Conservation (phyloP, 2,888 invertebrate species). For the Chrysodeixis includens region DNA sequence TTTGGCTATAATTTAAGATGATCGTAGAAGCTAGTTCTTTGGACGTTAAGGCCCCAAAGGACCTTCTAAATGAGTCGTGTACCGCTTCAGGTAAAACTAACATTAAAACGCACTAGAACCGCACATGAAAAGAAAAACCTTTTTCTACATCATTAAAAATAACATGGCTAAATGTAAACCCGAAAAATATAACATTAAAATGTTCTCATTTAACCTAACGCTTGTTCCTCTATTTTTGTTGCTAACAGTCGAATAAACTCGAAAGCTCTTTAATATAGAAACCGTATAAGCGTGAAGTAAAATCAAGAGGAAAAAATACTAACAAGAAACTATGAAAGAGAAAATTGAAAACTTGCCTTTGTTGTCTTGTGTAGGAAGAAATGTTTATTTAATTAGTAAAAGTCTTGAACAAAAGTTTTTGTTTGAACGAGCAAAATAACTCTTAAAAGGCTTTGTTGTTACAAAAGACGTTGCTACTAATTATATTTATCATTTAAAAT, state of each 20-base stretch:
- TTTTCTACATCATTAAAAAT: slow-evolving; percentile 33
- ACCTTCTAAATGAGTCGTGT: background rate
- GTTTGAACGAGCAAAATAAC: background rate
- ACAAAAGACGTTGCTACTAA: background rate
- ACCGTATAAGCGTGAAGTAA: background rate
- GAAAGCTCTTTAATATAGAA: no score
- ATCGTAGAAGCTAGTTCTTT: no score
- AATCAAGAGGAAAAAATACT: background rate
- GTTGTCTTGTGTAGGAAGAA: background rate
- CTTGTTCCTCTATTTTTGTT: background rate
- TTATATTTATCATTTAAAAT: background rate
- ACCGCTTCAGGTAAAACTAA: background rate
- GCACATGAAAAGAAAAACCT: slow-evolving; percentile 6
- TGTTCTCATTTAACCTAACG: background rate
- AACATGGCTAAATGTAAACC: slow-evolving; percentile 14
- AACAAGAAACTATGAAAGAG: background rate
- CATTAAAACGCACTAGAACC: background rate
- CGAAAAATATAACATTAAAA: background rate
- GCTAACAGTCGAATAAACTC: background rate
- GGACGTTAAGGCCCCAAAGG: no score
- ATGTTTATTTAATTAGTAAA: background rate
- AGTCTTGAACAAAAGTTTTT: slow-evolving; percentile 7
- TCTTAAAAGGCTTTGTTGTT: background rate
- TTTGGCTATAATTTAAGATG: no score
- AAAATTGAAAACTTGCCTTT: background rate